A percentile compares a stretch with the other conserved stretches of the same genome.
Evolutionary conservation across 2,888 invertebrate species (phyloP).

Genomic region (Halocaridina rubra): DNA sequence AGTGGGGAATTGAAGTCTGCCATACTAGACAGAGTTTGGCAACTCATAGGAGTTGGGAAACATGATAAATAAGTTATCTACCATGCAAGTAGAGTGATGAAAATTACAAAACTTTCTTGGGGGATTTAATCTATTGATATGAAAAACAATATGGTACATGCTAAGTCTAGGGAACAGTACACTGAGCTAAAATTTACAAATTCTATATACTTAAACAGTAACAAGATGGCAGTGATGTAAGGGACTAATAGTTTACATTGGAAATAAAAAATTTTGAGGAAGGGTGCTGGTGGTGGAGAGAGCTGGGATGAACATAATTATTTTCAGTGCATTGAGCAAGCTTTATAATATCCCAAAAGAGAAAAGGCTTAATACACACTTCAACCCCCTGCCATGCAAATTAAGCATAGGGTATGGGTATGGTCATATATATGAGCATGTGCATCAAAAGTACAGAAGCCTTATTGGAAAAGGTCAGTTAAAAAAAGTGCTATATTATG

Average conservation of each 20-base stretch:
- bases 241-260: slow-evolving; percentile 3
- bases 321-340: slow-evolving; percentile 45
- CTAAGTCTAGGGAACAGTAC: too few relatives aligned
- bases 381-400: slow-evolving; percentile 52
- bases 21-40: not conserved
- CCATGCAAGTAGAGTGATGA: too few relatives aligned
- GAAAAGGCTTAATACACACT: slow-evolving; percentile 49
- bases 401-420: slow-evolving; percentile 53
- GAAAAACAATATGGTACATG: too few relatives aligned
- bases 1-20: too few relatives aligned
- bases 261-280: too few relatives aligned
- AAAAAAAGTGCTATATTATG: slow-evolving; percentile 34
- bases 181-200: too few relatives aligned
- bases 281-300: slow-evolving; percentile 50
- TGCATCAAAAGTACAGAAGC: slow-evolving; percentile 52
- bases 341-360: slow-evolving; percentile 34
- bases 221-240: slow-evolving; percentile 45
- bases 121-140: too few relatives aligned
- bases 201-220: not conserved
- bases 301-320: slow-evolving; percentile 7
- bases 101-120: too few relatives aligned
- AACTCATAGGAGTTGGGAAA: not conserved
- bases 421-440: slow-evolving; percentile 32
- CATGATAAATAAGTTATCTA: not conserved
- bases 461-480: slow-evolving; percentile 46